Percentiles rank a stretch among this genome's conserved stretches.
These are phyloP conservation scores for Apteryx mantelli DNA, from an alignment of 2,113 vertebrate species.

Conservation along the genomic window DNA sequence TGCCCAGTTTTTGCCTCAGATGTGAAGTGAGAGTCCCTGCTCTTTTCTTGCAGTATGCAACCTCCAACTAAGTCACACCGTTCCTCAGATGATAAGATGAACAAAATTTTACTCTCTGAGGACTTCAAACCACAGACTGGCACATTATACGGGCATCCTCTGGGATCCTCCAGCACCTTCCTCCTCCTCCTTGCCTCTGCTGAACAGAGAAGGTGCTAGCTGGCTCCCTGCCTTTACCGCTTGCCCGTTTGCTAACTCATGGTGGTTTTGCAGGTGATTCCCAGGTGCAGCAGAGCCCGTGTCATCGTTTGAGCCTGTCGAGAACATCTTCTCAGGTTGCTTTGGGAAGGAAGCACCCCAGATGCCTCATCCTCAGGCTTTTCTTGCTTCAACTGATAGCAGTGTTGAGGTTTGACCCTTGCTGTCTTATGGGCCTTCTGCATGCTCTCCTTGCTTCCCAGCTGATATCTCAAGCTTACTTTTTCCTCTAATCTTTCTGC, in stretches of 20 bases:
- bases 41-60: neutral
- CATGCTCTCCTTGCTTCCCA: neutral
- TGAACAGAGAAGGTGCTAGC: too few species aligned
- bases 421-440: neutral
- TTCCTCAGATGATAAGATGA: neutral
- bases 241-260: too few species aligned
- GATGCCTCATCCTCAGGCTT: too few species aligned
- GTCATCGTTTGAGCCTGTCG: too few species aligned
- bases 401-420: accelerated
- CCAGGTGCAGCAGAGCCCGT: too few species aligned
- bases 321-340: too few species aligned
- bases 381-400: neutral
- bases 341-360: too few species aligned
- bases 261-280: too few species aligned
- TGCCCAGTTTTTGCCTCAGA: neutral
- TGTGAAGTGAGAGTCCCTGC: neutral
- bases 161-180: neutral
- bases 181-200: neutral
- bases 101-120: neutral
- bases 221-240: too few species aligned
- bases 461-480: neutral
- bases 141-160: neutral
- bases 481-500: neutral
- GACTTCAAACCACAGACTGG: accelerated
- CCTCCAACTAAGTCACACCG: accelerated